These are phyloP conservation scores for Rhinella marina DNA, from an alignment of 2,797 vertebrate genomes.

Conservation along the genomic window DNA sequence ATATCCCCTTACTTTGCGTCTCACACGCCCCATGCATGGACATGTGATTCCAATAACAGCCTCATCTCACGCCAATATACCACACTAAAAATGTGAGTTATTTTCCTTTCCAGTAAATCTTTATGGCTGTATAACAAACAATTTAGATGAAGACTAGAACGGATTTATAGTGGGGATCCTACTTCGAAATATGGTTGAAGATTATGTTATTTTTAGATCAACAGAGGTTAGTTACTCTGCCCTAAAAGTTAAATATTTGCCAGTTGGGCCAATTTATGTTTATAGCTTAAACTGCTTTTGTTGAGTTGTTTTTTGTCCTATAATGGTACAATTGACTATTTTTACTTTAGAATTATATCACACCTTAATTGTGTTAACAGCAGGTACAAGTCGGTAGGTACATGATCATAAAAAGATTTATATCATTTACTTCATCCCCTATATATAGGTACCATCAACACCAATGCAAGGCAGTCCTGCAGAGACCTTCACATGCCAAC, in stretches of 20 bases:
- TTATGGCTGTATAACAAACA: not conserved
- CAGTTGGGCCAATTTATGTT: not conserved
- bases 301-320: not conserved
- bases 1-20: not conserved
- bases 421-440: not conserved
- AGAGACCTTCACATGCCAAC: not conserved
- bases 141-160: not conserved
- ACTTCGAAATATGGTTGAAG: not conserved
- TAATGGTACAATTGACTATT: not conserved
- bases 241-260: conserved; percentile 37
- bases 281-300: not conserved
- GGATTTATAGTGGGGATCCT: not conserved
- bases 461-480: not conserved
- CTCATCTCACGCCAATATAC: not conserved
- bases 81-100: not conserved
- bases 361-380: not conserved
- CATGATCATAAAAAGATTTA: not conserved
- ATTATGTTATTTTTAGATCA: not conserved
- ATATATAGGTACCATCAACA: not conserved
- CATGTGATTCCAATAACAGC: too few relatives aligned
- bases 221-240: not conserved
- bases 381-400: not conserved
- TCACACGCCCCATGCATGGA: not conserved
- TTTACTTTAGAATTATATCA: not conserved
- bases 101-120: not conserved